Base-by-base conservation (phyloP, 2,113 vertebrate species). In the Bothrops jararaca region DNA sequence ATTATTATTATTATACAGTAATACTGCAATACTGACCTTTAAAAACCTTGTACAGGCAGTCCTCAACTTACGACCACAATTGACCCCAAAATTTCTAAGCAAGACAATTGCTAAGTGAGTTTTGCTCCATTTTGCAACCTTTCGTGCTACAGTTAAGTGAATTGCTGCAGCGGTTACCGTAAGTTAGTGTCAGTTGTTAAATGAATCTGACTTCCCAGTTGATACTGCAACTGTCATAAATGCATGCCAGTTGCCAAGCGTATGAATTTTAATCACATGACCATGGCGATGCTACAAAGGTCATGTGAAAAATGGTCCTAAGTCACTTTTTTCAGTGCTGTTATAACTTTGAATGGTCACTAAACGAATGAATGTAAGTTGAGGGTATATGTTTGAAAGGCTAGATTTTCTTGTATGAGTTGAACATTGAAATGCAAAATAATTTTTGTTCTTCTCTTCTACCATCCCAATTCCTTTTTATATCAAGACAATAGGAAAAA, bases 401-500 rank as follows among this genome's bases (percentile, higher is more conserved):
- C 56, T 57, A 20, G 7, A 57, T 57, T 54, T 22, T 57, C 34
- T 56, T 80, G 18, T 20, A 69, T 42, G 74, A 80, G 18, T 42
- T 80, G 74, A 80, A 42, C 18, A 92, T 24, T 92, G 91, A 56
- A 80, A 92, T 95, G 92, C 52, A 95, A 91, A 96, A 92, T 64
- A 92, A 23, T 54, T 64, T 88, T 34, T 90, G 26, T 34, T 94
- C 87, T 10, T 94, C 2, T 93, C 52, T 94, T 50, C 52, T 29
- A 57, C 92, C 50, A 92, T 90, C 90, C 85, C 57, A 1, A 60
- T 56, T 53, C 50, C 92, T 85, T 90, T 96, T 85, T 93, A 5
- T 42, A 69, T 94, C 10, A 96, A 99, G 99, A 96, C 97, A 8
- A 98, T 98, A 20, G 97, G 93, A 89, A 96, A 58, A 6, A 94